Conservation (phyloP, 2,797 vertebrate genomes). For the Arnoldichthys spilopterus region DNA sequence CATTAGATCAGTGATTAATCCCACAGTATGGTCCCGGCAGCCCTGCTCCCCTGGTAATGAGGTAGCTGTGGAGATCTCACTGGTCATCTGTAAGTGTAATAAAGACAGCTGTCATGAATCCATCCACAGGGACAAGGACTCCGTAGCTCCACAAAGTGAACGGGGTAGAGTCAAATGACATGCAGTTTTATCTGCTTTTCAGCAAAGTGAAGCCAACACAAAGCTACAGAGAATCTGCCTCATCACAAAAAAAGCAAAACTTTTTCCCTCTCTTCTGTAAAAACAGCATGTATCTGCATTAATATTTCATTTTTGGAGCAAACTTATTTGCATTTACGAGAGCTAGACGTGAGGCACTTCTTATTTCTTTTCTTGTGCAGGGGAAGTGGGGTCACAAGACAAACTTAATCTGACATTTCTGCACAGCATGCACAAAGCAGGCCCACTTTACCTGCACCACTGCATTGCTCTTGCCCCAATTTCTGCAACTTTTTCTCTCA, state of each 20-base stretch:
- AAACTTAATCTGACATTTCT: slow-evolving; percentile 58
- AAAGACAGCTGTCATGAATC: slow-evolving; percentile 60
- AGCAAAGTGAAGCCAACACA: not conserved
- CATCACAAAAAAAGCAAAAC: not conserved
- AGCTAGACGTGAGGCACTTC: slow-evolving; percentile 67
- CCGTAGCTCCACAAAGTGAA: not conserved
- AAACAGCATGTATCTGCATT: slow-evolving; percentile 54
- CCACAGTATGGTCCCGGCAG: slow-evolving; percentile 66
- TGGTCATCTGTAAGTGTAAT: slow-evolving; percentile 70
- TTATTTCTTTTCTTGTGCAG: slow-evolving; percentile 68
- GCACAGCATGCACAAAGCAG: slow-evolving; percentile 60
- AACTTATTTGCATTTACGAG: slow-evolving; percentile 73
- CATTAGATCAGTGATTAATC: slow-evolving; percentile 72
- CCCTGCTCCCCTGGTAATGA: slow-evolving; percentile 69
- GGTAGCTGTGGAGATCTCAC: slow-evolving; percentile 60
- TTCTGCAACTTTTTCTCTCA: slow-evolving; percentile 38
- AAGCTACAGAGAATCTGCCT: not conserved
- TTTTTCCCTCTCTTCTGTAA: not conserved
- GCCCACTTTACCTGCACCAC: slow-evolving; percentile 59
- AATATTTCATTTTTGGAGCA: slow-evolving; percentile 64
- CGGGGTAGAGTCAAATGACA: slow-evolving; percentile 2
- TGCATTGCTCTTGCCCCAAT: slow-evolving; percentile 54
- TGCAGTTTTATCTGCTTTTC: not conserved
- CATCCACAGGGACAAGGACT: not conserved
- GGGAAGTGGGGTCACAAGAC: slow-evolving; percentile 41